Base-by-base conservation (phyloP, 2,888 invertebrate species). In the Cistogaster globosa region DNA sequence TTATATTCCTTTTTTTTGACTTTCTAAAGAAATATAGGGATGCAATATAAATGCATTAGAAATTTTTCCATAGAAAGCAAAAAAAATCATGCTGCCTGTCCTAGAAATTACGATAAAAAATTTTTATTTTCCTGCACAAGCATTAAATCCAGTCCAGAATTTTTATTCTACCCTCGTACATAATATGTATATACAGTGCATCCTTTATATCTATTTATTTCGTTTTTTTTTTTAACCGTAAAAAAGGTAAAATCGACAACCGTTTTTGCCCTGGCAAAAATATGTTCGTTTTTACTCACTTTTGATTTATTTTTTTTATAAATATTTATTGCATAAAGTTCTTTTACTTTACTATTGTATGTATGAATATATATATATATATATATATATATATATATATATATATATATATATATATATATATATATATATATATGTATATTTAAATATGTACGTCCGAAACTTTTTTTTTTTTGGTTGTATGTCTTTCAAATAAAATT, bases 261-360 rank as follows among this genome's bases (percentile, higher is more conserved):
- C 9, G 20, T 16, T 32, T 63, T 53, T 42, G 18, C 26, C 55
- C 18, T 32, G 20, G 32, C 20, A 51, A 60, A 71, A 48, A 48
- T 65, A 26, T 65, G 53, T 63, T 63, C 26, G 14, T 55, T 38
- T 55, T 63, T 65, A 42, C 48, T 32, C 14, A 48, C 58, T 45
- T 58, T 42, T 76, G 18, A 26, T 32, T 76, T 18, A 42, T 48
- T 5, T 57, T 57, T 65, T 48, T 48, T 76, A 76, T 58, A 58
- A 67, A 76, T 58, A 36, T 76, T 76, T 67, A 76, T 68, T 60
- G 45, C 38, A 51, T 42, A 53, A 60, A 32, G 51, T 60, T 68
- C 67, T 77, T 60, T 51, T 68, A 51, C 53, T 55, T 42, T 36
- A 60, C 6, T 42, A 12, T 42, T 42, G 42, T 42, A n/a, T 16